Percentiles rank a stretch among this genome's conserved stretches.
phyloP scores from a whole-genome alignment of 2,888 invertebrate genomes.

The Orchestes rusci region DNA sequence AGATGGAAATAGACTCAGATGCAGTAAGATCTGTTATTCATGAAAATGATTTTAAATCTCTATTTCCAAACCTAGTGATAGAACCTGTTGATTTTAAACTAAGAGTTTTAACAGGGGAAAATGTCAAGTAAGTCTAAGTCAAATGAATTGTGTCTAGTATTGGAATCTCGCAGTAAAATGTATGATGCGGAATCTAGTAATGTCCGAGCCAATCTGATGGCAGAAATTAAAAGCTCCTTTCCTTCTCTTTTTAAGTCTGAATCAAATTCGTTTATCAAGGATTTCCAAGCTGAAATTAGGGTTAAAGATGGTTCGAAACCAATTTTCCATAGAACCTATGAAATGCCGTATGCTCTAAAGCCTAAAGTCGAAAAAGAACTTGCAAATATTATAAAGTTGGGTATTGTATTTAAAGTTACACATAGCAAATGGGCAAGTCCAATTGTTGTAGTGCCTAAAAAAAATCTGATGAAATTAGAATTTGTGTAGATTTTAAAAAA shows the following conservation, averaged over 20 bases:
- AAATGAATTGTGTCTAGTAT: too few relatives aligned
- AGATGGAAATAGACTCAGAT: too few relatives aligned
- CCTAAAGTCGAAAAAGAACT: constrained; percentile 1
- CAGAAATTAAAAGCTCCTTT: not conserved
- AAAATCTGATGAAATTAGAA: not conserved
- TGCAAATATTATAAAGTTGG: constrained; percentile 9
- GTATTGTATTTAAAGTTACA: constrained; percentile 5
- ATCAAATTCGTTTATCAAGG: not conserved
- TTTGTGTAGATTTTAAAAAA: constrained; percentile 9
- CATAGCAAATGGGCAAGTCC: constrained; percentile 4
- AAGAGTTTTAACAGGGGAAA: not conserved
- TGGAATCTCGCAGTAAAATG: not conserved
- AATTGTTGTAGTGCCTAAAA: constrained; percentile 3
- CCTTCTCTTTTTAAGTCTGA: not conserved
- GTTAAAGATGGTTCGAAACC: constrained; percentile 5
- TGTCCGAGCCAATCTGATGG: not conserved
- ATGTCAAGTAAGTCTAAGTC: too few relatives aligned
- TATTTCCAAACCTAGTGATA: not conserved
- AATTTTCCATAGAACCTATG: constrained; percentile 7
- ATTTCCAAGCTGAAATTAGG: not conserved
- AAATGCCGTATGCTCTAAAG: constrained; percentile 8
- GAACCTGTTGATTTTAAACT: not conserved
- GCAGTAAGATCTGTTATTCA: too few relatives aligned
- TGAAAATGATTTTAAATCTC: too few relatives aligned
- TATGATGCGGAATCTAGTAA: not conserved